Evolutionary conservation across 2,888 invertebrate genomes (phyloP).

Genomic region (Plebejus anna): DNA sequence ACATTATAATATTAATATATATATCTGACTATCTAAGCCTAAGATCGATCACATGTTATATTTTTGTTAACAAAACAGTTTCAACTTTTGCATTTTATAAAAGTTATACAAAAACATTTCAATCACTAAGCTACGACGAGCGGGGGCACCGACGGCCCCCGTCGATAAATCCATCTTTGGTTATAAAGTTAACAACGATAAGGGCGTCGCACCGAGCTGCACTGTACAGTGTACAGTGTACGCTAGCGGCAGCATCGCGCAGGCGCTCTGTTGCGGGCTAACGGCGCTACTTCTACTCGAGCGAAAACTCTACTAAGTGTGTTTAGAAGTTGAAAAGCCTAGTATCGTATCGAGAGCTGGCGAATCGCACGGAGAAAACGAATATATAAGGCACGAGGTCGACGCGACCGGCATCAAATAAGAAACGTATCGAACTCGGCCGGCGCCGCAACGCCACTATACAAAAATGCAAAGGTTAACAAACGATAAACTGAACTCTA

Average conservation of each 20-base stretch:
- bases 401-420: constrained; percentile 53
- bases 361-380: constrained; percentile 66
- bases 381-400: constrained; percentile 70
- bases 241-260: constrained; percentile 32
- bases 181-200: constrained; percentile 72
- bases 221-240: constrained; percentile 14
- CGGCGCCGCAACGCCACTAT: constrained; percentile 18
- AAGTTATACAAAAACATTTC: constrained; percentile 70
- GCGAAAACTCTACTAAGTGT: constrained; percentile 43
- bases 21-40: constrained; percentile 63
- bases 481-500: constrained; percentile 17
- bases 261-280: constrained; percentile 31
- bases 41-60: constrained; percentile 71
- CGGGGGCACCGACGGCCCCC: constrained; percentile 58
- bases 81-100: constrained; percentile 68
- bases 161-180: constrained; percentile 73
- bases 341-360: constrained; percentile 49
- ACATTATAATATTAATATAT: constrained; percentile 32
- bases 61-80: constrained; percentile 65
- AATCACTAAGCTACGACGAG: constrained; percentile 68
- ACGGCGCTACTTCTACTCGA: constrained; percentile 33
- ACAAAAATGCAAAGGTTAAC: constrained; percentile 19
- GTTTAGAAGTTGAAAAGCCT: constrained; percentile 31
- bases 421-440: constrained; percentile 35
- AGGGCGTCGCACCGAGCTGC: constrained; percentile 58